Base-by-base conservation (phyloP, 2,797 vertebrate species). In the Clarias pachynema region DNA sequence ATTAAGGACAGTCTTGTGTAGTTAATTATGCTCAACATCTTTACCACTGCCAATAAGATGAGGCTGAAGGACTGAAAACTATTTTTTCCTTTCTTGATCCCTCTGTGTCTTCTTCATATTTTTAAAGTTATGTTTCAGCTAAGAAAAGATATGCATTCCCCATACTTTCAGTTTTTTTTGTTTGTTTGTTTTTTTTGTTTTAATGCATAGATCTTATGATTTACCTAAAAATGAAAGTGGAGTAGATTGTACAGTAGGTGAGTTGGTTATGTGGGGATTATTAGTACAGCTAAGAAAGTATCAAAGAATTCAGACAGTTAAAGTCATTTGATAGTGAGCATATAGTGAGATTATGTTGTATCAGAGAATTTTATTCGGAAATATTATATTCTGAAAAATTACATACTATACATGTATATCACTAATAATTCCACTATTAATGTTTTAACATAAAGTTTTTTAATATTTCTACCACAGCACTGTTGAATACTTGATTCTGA, bases 11-110 rank as follows among this genome's bases (percentile, higher is more conserved):
- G 59, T 9, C 37, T 65, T 49, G 24, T 65, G 60, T 6, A 65
- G 65, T 84, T 87, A 84, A 87, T 89, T 87, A 86, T 40, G 26
- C 80, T 44, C 60, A 80, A 34, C 68, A 79, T 57, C 20, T 22
- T 79, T 83, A 49, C 63, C 53, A 74, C 63, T 31, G 82, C 73
- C 26, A 65, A 84, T 75, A 88, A 85, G 22, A 86, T 57, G 9
- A 63, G 53, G n/a, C 37, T 49, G 78, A 78, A 37, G 29, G 20
- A 62, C 31, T 12, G 7, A 56, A 56, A 6, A 3, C 68, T 6
- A 16, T 26, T 26, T 73, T 66, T 66, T 20, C 22, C 34, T 26
- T 73, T 77, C 29, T 59, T 34, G 18, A 77, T 16, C 31, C n/a
- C 18, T 22, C 20, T 22, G 1, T 34, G 8, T 57, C 53, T 49